Evolutionary conservation across 2,797 vertebrate genomes (phyloP).

Genomic region (Sebastes oblongus): DNA sequence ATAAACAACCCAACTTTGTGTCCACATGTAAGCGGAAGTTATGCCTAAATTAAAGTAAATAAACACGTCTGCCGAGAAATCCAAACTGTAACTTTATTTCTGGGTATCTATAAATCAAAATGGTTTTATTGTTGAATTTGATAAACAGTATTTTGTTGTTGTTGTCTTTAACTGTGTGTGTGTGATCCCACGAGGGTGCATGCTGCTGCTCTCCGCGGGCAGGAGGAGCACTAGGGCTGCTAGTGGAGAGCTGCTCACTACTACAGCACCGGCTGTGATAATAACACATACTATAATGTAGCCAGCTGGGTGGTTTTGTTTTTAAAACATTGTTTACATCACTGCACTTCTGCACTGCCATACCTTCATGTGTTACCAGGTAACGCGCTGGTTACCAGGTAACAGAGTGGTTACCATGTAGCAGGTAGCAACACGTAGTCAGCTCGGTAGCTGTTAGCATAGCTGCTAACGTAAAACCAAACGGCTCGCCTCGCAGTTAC

Average conservation of each 20-base stretch:
- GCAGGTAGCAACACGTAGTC: background rate
- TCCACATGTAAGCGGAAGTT: rapidly evolving
- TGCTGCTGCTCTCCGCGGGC: background rate
- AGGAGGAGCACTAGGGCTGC: background rate
- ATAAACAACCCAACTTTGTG: too few relatives aligned
- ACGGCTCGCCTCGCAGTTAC: background rate
- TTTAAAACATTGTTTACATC: background rate
- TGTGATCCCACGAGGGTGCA: background rate
- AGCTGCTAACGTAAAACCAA: background rate
- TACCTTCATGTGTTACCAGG: too few relatives aligned
- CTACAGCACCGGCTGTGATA: background rate
- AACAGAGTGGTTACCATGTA: background rate
- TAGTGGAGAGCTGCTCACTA: background rate
- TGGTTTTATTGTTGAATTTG: rapidly evolving
- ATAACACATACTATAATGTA: background rate
- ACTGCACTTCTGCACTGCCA: too few relatives aligned
- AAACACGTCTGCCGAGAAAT: background rate
- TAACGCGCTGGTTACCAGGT: background rate
- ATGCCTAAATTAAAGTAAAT: background rate
- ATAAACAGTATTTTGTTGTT: too few relatives aligned
- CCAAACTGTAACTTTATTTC: background rate
- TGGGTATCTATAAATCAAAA: background rate
- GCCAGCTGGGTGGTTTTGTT: background rate
- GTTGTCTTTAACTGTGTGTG: too few relatives aligned
- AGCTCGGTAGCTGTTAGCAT: background rate